Evolutionary conservation across 2,797 vertebrate genomes (phyloP).

Genomic region (Alexandromys oeconomus): DNA sequence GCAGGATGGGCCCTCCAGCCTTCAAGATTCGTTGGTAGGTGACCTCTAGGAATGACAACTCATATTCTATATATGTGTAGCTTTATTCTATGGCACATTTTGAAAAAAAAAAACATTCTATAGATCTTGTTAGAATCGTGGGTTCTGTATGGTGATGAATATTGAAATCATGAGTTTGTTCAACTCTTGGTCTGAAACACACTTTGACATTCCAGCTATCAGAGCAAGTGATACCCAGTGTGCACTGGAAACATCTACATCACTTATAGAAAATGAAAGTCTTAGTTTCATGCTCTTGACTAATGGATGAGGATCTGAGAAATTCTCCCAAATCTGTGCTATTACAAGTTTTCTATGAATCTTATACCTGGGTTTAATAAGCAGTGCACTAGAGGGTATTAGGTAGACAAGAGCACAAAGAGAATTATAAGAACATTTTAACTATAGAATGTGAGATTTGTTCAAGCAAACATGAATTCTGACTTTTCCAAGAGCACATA

Average conservation of each 20-base stretch:
- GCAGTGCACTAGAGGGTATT: not conserved
- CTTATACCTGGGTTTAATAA: not conserved
- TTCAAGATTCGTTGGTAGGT: not conserved
- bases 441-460: not conserved
- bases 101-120: conserved; percentile 1
- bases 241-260: not conserved
- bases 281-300: not conserved
- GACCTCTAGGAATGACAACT: not conserved
- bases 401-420: not conserved
- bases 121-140: not conserved
- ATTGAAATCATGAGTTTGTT: not conserved
- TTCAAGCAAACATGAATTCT: not conserved
- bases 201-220: not conserved
- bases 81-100: not conserved
- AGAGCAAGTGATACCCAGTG: not conserved
- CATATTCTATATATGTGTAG: not conserved
- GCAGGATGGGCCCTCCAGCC: not conserved
- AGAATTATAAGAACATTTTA: conserved; percentile 5
- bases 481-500: conserved; percentile 30
- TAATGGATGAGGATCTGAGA: not conserved
- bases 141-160: not conserved
- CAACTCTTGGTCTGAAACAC: not conserved
- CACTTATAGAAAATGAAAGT: not conserved
- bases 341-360: not conserved
- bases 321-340: not conserved